Percentiles rank a stretch among this genome's conserved stretches.
phyloP scores from a whole-genome alignment of 2,888 invertebrate genomes.

The Aromia moschata region DNA sequence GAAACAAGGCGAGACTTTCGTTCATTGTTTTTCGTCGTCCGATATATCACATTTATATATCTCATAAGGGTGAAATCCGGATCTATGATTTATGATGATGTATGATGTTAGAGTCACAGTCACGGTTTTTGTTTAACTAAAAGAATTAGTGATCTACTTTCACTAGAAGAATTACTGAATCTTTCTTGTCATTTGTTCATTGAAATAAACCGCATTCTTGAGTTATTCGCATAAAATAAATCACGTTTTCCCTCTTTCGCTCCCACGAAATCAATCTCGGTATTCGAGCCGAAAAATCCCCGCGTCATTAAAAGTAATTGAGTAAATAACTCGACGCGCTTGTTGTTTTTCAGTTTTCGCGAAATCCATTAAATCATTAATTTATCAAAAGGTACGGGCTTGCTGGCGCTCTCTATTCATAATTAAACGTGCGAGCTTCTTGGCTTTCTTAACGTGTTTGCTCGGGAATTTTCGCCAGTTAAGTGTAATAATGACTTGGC shows the following conservation, averaged over 20 bases:
- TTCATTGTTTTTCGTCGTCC: too few relatives aligned
- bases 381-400: conserved; percentile 14
- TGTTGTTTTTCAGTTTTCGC: conserved; percentile 17
- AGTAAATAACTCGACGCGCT: conserved; percentile 14
- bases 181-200: too few relatives aligned
- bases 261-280: not conserved
- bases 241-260: not conserved
- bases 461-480: conserved; percentile 10
- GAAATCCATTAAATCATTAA: conserved; percentile 18
- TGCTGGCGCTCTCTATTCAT: conserved; percentile 7
- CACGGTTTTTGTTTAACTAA: too few relatives aligned
- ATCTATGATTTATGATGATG: too few relatives aligned
- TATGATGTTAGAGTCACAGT: too few relatives aligned
- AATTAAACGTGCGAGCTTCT: conserved; percentile 16
- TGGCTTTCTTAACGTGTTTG: conserved; percentile 12
- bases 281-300: not conserved
- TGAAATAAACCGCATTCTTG: too few relatives aligned
- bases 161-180: too few relatives aligned
- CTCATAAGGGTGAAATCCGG: too few relatives aligned
- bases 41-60: too few relatives aligned
- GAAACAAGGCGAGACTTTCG: too few relatives aligned
- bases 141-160: too few relatives aligned
- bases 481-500: conserved; percentile 5
- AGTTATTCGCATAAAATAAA: too few relatives aligned
- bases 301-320: conserved; percentile 15